Conservation (phyloP, 35 echinoderm and acorn worm genomes). For the Diadema setosum region DNA sequence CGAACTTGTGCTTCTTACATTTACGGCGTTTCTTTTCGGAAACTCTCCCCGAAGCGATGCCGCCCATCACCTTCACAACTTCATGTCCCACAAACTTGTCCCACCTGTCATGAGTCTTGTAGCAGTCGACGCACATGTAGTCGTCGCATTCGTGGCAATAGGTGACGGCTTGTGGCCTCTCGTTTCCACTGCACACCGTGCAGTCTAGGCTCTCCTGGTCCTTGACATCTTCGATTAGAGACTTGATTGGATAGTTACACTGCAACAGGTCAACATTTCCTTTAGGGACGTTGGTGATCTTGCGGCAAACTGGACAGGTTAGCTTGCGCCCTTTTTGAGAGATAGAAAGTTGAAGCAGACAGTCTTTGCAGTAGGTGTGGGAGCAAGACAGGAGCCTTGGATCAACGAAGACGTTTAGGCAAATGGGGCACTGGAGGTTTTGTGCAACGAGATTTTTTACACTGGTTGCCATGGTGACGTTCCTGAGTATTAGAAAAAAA, state of each 20-base stretch:
- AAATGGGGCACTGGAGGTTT: background rate
- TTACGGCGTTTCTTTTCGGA: background rate
- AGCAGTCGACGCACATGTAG: background rate
- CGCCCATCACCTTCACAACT: background rate
- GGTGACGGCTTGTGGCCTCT: background rate
- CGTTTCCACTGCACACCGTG: background rate
- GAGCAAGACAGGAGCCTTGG: background rate
- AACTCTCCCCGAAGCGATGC: background rate
- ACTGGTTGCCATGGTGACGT: background rate
- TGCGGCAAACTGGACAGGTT: background rate
- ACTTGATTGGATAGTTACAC: background rate
- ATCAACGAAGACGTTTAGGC: background rate
- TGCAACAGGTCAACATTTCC: background rate
- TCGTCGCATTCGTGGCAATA: slow-evolving; percentile 1
- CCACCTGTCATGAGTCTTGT: background rate
- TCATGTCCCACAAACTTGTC: background rate
- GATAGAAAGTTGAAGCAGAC: background rate
- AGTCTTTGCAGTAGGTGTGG: slow-evolving; percentile 1
- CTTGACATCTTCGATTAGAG: background rate
- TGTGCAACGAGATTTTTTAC: background rate
- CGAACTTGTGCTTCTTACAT: background rate
- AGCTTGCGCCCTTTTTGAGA: background rate
- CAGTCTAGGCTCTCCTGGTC: background rate
- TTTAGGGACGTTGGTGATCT: background rate
- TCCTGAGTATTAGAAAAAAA: too few species aligned